phyloP scores from a whole-genome alignment of 2,113 vertebrate genomes.

The Eulacestoma nigropectus region DNA sequence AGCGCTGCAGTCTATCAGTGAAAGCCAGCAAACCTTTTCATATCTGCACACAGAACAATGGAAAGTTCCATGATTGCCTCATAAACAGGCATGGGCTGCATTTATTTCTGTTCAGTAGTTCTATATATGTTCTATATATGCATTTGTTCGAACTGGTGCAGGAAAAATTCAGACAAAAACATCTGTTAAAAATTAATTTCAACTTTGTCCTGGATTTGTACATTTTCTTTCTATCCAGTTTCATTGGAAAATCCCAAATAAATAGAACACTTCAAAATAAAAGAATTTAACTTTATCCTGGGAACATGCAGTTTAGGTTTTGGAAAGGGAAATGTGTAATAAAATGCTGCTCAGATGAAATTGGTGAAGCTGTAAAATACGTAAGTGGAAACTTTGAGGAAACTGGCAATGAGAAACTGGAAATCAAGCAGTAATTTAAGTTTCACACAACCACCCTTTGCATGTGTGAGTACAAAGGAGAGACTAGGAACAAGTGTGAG shows the following conservation, averaged over 20 bases:
- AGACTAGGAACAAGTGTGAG: constrained; percentile 76
- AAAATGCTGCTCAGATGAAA: constrained; percentile 68
- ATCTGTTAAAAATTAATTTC: constrained; percentile 62
- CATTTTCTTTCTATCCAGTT: constrained; percentile 42
- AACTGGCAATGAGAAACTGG: constrained; percentile 86
- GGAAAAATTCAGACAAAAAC: constrained; percentile 11
- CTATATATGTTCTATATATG: not conserved
- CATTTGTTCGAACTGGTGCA: not conserved
- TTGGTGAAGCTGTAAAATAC: constrained; percentile 82
- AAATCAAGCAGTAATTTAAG: constrained; percentile 82
- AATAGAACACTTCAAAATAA: constrained; percentile 57
- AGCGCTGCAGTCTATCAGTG: not conserved
- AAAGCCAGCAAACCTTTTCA: not conserved
- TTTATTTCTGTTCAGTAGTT: not conserved
- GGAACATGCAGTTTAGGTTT: constrained; percentile 77
- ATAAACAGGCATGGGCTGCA: not conserved
- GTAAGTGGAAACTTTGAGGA: constrained; percentile 96
- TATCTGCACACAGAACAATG: not conserved
- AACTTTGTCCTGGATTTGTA: constrained; percentile 12
- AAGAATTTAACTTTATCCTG: constrained; percentile 80
- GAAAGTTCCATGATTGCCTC: not conserved
- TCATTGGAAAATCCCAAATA: constrained; percentile 70
- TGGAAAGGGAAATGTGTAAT: constrained; percentile 74
- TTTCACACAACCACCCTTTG: constrained; percentile 80
- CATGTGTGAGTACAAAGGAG: constrained; percentile 88